These are phyloP conservation scores for Karalla daura DNA, from an alignment of 2,797 vertebrate genomes.

Conservation along the genomic window DNA sequence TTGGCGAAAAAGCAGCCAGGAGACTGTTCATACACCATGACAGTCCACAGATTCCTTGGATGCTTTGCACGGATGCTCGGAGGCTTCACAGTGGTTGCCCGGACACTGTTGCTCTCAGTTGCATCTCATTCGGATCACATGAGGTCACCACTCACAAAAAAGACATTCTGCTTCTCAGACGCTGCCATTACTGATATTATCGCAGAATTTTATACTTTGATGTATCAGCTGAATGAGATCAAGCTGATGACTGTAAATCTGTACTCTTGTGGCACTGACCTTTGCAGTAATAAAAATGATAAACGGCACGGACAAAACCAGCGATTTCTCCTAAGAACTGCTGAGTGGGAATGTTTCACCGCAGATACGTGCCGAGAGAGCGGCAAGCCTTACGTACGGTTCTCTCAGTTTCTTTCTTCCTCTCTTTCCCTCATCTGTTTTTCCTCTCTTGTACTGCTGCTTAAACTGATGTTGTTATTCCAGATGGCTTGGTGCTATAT, in stretches of 20 bases:
- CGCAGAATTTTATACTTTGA: constrained; percentile 31
- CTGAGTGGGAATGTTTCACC: constrained; percentile 47
- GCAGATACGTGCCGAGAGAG: constrained; percentile 30
- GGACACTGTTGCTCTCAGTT: constrained; percentile 64
- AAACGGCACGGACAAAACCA: constrained; percentile 29
- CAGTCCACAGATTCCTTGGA: constrained; percentile 71
- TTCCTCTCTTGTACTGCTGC: constrained; percentile 44
- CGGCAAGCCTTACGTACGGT: constrained; percentile 23
- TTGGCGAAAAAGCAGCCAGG: constrained; percentile 53
- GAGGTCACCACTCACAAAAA: constrained; percentile 40
- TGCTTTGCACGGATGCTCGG: constrained; percentile 59
- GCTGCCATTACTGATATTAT: constrained; percentile 44
- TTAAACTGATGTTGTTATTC: constrained; percentile 64
- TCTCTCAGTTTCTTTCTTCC: constrained; percentile 34
- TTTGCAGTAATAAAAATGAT: constrained; percentile 53
- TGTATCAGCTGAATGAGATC: constrained; percentile 38
- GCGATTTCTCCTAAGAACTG: constrained; percentile 47
- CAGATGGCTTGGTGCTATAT: constrained; percentile 63
- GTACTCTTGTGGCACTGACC: constrained; percentile 35
- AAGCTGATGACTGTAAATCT: constrained; percentile 41
- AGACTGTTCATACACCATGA: constrained; percentile 62
- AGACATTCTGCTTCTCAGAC: constrained; percentile 26
- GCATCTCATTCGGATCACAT: constrained; percentile 47
- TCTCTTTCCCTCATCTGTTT: constrained; percentile 56
- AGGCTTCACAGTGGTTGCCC: constrained; percentile 52